Evolutionary conservation across 2,888 invertebrate genomes (phyloP).

Genomic region (Zeuzera pyrina): DNA sequence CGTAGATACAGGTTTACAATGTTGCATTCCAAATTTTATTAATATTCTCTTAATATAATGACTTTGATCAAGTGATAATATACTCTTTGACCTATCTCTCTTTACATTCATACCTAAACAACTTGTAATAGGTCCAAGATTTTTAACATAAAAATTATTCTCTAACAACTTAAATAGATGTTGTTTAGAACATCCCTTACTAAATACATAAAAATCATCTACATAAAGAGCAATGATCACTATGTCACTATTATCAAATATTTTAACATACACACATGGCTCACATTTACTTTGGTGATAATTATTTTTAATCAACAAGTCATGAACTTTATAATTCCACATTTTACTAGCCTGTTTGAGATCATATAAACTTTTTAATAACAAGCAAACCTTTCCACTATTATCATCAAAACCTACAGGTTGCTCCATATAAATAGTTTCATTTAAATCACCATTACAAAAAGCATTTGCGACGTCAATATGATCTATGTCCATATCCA

Average conservation of each 20-base stretch:
- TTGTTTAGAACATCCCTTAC: constrained; percentile 1
- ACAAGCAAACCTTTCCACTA: constrained; percentile 9
- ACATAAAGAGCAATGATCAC: constrained; percentile 17
- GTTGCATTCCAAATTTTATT: constrained; percentile 6
- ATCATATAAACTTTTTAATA: constrained; percentile 13
- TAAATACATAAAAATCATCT: constrained; percentile 17
- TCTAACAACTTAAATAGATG: constrained; percentile 3
- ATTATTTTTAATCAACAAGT: constrained; percentile 7
- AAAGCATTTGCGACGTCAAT: constrained; percentile 10
- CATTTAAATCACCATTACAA: constrained; percentile 8
- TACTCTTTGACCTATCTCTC: too few relatives aligned
- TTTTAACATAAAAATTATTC: constrained; percentile 5
- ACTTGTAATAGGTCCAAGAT: constrained; percentile 9
- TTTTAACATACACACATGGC: constrained; percentile 13
- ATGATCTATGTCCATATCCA: constrained; percentile 8
- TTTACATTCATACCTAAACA: constrained; percentile 15
- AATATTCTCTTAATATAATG: too few relatives aligned
- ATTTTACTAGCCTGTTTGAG: constrained; percentile 12
- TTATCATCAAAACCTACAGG: constrained; percentile 7
- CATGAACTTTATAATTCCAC: constrained; percentile 16
- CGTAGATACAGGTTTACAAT: constrained; percentile 12
- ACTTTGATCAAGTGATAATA: too few relatives aligned
- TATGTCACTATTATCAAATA: constrained; percentile 3
- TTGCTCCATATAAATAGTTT: constrained; percentile 10
- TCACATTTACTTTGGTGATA: constrained; percentile 11